Evolutionary conservation across 2,888 invertebrate genomes (phyloP).

Genomic region (Crossocerus cetratus): DNA sequence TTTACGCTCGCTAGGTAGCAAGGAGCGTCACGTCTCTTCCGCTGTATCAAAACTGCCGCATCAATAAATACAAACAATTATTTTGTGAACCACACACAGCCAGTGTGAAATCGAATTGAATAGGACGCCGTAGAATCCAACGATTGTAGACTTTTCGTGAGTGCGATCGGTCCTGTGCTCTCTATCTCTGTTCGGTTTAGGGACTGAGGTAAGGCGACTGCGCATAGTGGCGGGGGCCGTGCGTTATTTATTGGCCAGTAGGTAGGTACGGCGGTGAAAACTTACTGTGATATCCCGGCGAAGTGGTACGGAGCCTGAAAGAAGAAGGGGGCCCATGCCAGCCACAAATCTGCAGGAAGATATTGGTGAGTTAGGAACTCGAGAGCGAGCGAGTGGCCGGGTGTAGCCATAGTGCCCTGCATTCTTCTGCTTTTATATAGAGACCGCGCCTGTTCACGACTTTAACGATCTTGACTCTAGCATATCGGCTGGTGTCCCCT

Average conservation of each 20-base stretch:
- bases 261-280: constrained; percentile 58
- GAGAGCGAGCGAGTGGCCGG: constrained; percentile 8
- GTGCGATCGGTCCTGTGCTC: constrained; percentile 15
- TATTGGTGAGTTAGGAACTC: constrained; percentile 61
- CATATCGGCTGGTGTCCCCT: not conserved
- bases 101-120: not conserved
- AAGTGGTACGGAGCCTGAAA: constrained; percentile 39
- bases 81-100: not conserved
- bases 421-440: constrained; percentile 23
- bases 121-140: not conserved
- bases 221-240: constrained; percentile 40
- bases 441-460: constrained; percentile 19
- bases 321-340: constrained; percentile 52
- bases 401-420: not conserved
- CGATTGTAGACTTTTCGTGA: constrained; percentile 15
- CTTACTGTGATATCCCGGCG: constrained; percentile 54
- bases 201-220: constrained; percentile 43
- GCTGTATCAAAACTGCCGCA: not conserved
- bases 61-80: constrained; percentile 18
- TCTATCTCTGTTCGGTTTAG: constrained; percentile 26
- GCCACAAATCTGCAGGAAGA: constrained; percentile 64
- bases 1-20: no score
- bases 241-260: constrained; percentile 63
- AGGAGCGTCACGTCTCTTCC: not conserved
- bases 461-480: constrained; percentile 18